Evolutionary conservation across 1,140 invertebrate genomes (phyloP).

Genomic region (Chironomus striatipennis): DNA sequence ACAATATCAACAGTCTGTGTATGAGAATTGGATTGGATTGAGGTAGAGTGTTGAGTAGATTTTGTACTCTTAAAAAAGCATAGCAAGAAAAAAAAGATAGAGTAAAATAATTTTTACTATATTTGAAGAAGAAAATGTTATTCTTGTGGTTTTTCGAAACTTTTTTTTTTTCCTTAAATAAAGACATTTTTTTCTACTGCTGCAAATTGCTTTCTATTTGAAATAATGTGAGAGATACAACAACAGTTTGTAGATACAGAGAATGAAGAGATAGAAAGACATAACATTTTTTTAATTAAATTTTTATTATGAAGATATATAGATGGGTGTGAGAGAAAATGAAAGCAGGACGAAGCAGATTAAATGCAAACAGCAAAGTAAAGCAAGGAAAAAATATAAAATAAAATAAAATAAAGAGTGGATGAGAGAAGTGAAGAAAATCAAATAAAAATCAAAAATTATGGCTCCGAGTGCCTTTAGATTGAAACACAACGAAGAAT

Average conservation of each 20-base stretch:
- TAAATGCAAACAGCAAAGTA: conserved; percentile 18
- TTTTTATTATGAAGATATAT: conserved; percentile 22
- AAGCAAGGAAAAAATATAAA: too few relatives aligned
- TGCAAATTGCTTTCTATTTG: conserved; percentile 5
- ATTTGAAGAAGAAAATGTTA: not conserved
- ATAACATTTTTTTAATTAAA: conserved; percentile 22
- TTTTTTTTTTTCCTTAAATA: not conserved
- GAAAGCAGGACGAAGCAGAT: not conserved
- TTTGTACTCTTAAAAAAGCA: not conserved
- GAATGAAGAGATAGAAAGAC: not conserved
- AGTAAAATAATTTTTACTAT: not conserved
- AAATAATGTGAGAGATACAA: not conserved
- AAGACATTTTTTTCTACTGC: not conserved
- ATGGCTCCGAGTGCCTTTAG: conserved; percentile 6
- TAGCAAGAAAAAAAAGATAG: not conserved
- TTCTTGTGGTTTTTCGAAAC: not conserved
- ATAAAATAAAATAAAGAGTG: too few relatives aligned
- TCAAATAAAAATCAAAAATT: conserved; percentile 23
- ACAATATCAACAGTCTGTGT: too few relatives aligned
- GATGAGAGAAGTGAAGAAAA: conserved; percentile 10
- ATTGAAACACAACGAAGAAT: not conserved
- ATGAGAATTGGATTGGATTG: not conserved
- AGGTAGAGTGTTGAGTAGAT: conserved; percentile 12
- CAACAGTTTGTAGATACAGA: not conserved
- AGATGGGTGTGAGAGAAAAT: not conserved